phyloP scores from a whole-genome alignment of 2,888 invertebrate species.

The Chymomyza fuscimana region DNA sequence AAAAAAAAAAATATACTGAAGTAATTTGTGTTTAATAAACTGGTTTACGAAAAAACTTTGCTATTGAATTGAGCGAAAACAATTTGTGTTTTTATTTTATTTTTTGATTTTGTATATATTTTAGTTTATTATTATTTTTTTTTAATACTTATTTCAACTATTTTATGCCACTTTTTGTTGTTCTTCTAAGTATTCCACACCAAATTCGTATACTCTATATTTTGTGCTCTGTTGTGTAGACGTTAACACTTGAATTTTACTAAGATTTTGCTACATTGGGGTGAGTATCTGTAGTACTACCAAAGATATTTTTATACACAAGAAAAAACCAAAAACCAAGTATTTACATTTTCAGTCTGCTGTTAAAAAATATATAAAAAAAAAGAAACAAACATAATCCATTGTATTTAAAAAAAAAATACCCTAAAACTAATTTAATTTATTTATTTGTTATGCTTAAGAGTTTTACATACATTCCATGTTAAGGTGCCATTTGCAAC shows the following conservation, averaged over 20 bases:
- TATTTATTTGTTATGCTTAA: conserved; percentile 52
- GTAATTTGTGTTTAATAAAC: conserved; percentile 70
- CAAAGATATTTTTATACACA: conserved; percentile 37
- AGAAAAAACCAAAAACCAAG: neutral
- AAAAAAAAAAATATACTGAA: conserved; percentile 45
- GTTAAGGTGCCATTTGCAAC: conserved; percentile 33
- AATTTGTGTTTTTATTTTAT: conserved; percentile 53
- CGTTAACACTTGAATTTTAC: conserved; percentile 1
- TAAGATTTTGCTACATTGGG: conserved; percentile 22
- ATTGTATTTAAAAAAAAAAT: neutral
- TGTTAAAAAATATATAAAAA: neutral
- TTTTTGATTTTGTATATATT: conserved; percentile 28
- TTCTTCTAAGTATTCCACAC: neutral
- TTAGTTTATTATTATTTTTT: neutral
- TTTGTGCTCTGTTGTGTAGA: conserved; percentile 43
- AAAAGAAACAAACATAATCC: neutral
- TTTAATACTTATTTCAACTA: neutral
- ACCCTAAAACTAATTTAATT: conserved; percentile 18
- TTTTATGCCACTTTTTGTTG: conserved; percentile 2
- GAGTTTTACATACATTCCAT: conserved; percentile 52
- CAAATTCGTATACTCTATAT: conserved; percentile 13
- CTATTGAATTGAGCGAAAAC: conserved; percentile 49
- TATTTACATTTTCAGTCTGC: neutral
- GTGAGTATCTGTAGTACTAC: conserved; percentile 28
- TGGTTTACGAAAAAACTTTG: conserved; percentile 53